phyloP scores from a whole-genome alignment of 2,888 invertebrate species.

The Physocephala rufipes region DNA sequence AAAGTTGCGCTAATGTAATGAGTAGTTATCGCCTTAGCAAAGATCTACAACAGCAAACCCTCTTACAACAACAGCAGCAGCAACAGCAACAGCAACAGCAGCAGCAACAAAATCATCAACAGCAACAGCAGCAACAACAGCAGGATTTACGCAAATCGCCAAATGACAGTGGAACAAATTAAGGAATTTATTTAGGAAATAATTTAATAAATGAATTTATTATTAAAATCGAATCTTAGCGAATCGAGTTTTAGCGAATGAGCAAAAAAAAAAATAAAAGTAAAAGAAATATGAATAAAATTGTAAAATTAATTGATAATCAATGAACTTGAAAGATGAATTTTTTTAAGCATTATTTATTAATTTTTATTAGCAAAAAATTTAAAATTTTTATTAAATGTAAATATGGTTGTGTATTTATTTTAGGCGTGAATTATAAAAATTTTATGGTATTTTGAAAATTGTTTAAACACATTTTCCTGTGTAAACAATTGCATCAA shows the following conservation, averaged over 20 bases:
- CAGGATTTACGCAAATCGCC: conserved; percentile 41
- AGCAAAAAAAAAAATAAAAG: neutral
- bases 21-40: conserved; percentile 63
- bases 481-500: neutral
- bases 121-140: conserved; percentile 44
- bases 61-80: conserved; percentile 48
- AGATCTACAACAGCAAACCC: conserved; percentile 58
- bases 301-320: conserved; percentile 20
- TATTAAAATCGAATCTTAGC: neutral
- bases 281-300: no score
- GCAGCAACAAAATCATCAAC: conserved; percentile 48
- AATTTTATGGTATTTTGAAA: neutral
- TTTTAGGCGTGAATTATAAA: conserved; percentile 10
- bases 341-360: neutral
- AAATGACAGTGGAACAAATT: conserved; percentile 31
- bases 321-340: neutral
- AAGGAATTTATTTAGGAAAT: conserved; percentile 31
- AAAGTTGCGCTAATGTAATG: conserved; percentile 65
- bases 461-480: neutral
- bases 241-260: conserved; percentile 20
- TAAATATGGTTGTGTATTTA: conserved; percentile 15
- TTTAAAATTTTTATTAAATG: neutral
- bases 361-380: neutral
- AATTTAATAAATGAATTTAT: conserved; percentile 9
- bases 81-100: conserved; percentile 47